These are phyloP conservation scores for Acropternis orthonyx DNA, from an alignment of 2,797 vertebrate species.

Conservation along the genomic window DNA sequence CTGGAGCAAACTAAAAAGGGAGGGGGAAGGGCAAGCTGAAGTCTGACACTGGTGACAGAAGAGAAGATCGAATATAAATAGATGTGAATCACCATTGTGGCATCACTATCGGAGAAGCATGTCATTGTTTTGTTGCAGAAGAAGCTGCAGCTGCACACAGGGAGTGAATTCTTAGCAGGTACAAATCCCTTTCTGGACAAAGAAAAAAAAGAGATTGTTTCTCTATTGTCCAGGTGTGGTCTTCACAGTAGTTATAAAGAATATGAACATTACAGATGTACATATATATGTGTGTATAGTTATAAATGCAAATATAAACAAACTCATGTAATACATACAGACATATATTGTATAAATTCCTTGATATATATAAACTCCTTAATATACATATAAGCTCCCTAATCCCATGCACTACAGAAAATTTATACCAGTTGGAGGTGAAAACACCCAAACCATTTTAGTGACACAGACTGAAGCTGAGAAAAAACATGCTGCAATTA, in stretches of 20 bases:
- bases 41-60: background rate
- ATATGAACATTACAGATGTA: background rate
- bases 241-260: background rate
- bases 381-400: background rate
- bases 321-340: background rate
- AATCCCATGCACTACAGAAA: background rate
- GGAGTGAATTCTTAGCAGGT: background rate
- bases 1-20: background rate
- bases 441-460: background rate
- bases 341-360: background rate
- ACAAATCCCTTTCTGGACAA: background rate
- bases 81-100: background rate
- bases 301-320: background rate
- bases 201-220: background rate
- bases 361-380: background rate
- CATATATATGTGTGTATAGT: background rate
- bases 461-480: background rate
- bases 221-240: background rate
- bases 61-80: background rate
- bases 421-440: background rate
- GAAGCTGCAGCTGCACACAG: background rate
- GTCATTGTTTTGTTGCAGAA: background rate
- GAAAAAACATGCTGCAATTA: background rate
- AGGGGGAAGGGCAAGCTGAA: background rate
- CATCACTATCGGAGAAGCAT: background rate